Base-by-base conservation (phyloP, 1,140 invertebrate genomes). In the Drosophila aff. region DNA sequence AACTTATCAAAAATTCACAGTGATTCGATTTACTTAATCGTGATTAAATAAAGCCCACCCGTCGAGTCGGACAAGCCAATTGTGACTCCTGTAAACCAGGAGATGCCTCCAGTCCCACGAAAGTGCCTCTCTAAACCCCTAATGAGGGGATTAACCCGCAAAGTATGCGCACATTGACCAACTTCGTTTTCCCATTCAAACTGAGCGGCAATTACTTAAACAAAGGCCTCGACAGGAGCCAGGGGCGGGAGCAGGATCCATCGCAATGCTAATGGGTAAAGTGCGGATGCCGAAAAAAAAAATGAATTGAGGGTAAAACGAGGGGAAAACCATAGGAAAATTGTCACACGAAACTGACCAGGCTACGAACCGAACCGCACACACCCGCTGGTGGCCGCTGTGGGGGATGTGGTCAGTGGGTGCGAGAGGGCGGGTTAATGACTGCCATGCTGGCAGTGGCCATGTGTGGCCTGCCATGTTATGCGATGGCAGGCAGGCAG, bases 141-240 rank as follows among this genome's bases (percentile, higher is more conserved):
- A 69, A 69, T 69, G 63, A 68, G 63, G 28, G 66, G 63, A 69
- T 69, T 69, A 69, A 68, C 66, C 63, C 36, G 63, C 33, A 50
- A 68, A 66, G 65, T 66, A 49, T 40, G 65, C 23, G 44, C 62
- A 67, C 43, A 31, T 66, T 66, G 65, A 67, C 65, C 65, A 67
- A 50, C 62, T 67, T 33, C 44, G 44, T 50, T 67, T 68, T 67
- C 26, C 65, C 65, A 68, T 67, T 26, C 66, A 52, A 66, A 68
- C 61, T 50, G 66, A 68, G 28, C 46, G 64, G 63, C 62, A 68
- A 68, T 68, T 68, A 67, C 66, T 68, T 18, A 68, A 68, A 68
- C 68, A 72, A 68, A 33, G 36, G 40, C 36, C 53, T 40, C 33
- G 26, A 11, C 21, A 0, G 21, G 26, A 16, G 28, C n/a, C 26